Percentiles rank a stretch among this genome's conserved stretches.
phyloP scores from a whole-genome alignment of 1,140 invertebrate species.

The Alviniconcha marisindica region DNA sequence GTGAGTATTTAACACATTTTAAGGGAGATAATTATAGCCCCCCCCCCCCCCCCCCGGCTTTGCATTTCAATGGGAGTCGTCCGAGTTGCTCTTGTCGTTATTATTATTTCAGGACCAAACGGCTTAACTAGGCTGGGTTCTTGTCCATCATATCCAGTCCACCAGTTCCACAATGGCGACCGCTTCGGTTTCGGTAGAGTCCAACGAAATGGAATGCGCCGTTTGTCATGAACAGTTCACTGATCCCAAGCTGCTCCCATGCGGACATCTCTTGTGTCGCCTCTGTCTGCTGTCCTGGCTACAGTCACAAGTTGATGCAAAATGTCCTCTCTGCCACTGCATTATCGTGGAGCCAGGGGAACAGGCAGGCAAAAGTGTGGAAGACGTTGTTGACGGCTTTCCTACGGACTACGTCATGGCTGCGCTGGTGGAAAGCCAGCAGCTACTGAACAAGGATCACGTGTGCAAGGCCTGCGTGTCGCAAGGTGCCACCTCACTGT shows the following conservation, averaged over 20 bases:
- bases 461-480: neutral
- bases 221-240: neutral
- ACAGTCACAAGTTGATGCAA: neutral
- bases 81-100: too few species aligned
- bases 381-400: neutral
- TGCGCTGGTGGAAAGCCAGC: neutral
- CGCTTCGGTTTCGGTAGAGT: neutral
- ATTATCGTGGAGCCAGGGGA: neutral
- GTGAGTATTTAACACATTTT: too few species aligned
- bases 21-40: too few species aligned
- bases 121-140: too few species aligned
- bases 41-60: too few species aligned
- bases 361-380: neutral
- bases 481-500: neutral
- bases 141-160: too few species aligned
- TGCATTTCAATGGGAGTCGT: too few species aligned
- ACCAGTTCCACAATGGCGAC: too few species aligned
- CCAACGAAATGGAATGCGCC: neutral
- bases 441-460: neutral
- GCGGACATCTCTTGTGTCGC: neutral
- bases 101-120: too few species aligned
- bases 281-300: neutral
- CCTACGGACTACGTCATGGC: conserved; percentile 8
- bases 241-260: neutral
- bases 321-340: neutral